Conservation (phyloP, 1,140 invertebrate species). For the Triops cancriformis region DNA sequence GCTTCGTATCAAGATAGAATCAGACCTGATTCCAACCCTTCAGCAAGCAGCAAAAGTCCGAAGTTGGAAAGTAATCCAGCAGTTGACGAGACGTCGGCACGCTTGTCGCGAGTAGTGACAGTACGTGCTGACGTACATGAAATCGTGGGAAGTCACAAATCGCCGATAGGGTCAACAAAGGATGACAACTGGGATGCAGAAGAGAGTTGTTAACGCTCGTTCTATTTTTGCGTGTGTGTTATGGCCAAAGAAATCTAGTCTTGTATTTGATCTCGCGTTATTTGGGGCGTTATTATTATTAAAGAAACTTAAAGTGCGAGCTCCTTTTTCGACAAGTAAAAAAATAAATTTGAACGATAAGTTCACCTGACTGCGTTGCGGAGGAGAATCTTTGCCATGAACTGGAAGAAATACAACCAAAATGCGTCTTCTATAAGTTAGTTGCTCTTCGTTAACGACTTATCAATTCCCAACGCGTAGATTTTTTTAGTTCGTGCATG, state of each 20-base stretch:
- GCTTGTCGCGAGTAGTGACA: background rate
- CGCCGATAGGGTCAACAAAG: background rate
- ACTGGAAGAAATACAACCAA: no score
- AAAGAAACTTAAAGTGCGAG: no score
- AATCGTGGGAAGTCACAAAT: background rate
- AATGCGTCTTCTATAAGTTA: no score
- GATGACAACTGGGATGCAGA: background rate
- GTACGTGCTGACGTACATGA: background rate
- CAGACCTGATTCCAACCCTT: background rate
- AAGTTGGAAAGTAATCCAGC: background rate
- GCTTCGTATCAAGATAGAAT: background rate
- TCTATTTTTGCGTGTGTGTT: background rate
- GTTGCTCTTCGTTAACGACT: no score
- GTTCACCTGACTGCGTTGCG: no score
- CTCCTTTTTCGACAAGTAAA: no score
- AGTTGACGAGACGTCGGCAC: background rate
- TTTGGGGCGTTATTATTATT: no score
- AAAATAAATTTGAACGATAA: no score
- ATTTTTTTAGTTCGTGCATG: no score
- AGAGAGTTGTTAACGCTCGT: background rate
- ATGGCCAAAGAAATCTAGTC: background rate
- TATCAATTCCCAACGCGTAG: no score
- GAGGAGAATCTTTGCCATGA: no score
- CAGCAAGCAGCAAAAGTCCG: background rate
- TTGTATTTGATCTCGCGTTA: background rate